phyloP scores from a whole-genome alignment of 2,113 vertebrate species.

The Melozone crissalis region DNA sequence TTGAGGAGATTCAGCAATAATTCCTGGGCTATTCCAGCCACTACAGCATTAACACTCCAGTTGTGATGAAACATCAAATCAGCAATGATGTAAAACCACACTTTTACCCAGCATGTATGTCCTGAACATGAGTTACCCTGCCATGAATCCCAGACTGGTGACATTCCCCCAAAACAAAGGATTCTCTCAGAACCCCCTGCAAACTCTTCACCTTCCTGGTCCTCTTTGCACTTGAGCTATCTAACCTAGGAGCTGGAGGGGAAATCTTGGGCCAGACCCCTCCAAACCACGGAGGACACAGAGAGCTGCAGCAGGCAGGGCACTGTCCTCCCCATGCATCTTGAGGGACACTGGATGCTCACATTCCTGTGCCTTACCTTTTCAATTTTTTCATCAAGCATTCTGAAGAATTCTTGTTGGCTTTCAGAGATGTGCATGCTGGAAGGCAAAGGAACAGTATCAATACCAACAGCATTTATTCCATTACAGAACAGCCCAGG shows the following conservation, averaged over 20 bases:
- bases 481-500: neutral
- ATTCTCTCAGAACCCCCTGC: neutral
- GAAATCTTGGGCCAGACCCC: neutral
- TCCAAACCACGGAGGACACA: neutral
- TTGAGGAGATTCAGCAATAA: neutral
- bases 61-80: neutral
- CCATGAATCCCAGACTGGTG: neutral
- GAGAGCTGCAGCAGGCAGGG: neutral
- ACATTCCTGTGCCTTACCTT: slow-evolving; percentile 79
- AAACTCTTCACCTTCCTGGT: neutral
- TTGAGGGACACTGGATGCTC: accelerated
- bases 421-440: slow-evolving; percentile 99
- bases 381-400: slow-evolving; percentile 99
- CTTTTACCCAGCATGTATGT: neutral
- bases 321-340: neutral
- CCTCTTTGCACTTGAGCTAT: neutral
- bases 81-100: neutral
- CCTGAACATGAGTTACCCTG: neutral
- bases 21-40: neutral
- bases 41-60: neutral
- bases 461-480: neutral
- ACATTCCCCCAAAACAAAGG: neutral
- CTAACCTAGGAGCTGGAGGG: neutral
- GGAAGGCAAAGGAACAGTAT: slow-evolving; percentile 56
- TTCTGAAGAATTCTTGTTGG: slow-evolving; percentile 99